These are phyloP conservation scores for Thera britannica DNA, from an alignment of 2,888 invertebrate species.

Conservation along the genomic window DNA sequence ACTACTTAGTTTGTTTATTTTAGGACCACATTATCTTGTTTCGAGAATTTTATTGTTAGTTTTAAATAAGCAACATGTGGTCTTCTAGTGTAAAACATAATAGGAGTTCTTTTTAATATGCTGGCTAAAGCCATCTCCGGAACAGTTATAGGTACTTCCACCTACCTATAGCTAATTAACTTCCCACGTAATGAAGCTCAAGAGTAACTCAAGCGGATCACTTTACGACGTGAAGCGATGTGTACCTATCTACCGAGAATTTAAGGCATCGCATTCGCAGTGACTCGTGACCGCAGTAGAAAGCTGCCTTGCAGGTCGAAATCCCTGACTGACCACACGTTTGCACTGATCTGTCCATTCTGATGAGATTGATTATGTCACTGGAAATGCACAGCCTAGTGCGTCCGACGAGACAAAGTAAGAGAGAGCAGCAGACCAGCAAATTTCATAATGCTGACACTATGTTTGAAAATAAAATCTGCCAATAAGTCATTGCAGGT, in stretches of 20 bases:
- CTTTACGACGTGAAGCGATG: constrained; percentile 21
- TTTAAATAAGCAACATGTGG: not conserved
- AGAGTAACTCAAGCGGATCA: constrained; percentile 9
- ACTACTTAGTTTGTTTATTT: constrained; percentile 12
- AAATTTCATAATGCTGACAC: no score
- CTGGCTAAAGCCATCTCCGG: not conserved
- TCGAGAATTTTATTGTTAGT: not conserved
- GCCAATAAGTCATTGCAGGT: not conserved
- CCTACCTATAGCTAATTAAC: constrained; percentile 10
- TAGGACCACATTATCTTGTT: constrained; percentile 3
- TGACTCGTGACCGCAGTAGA: constrained; percentile 1
- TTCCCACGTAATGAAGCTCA: constrained; percentile 13
- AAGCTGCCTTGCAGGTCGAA: constrained; percentile 2
- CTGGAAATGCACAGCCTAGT: not conserved
- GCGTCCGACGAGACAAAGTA: no score
- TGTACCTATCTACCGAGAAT: constrained; percentile 13
- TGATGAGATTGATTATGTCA: constrained; percentile 6
- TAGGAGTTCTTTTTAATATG: not conserved
- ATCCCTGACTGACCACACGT: constrained; percentile 6
- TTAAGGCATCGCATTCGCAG: not conserved
- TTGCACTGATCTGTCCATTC: constrained; percentile 5
- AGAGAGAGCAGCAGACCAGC: no score
- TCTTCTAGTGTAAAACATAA: not conserved
- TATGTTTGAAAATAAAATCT: not conserved
- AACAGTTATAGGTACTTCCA: not conserved